Percentiles rank a stretch among this genome's conserved stretches.
These are phyloP conservation scores for Pangasius larnaudii DNA, from an alignment of 2,797 vertebrate genomes.

Conservation along the genomic window DNA sequence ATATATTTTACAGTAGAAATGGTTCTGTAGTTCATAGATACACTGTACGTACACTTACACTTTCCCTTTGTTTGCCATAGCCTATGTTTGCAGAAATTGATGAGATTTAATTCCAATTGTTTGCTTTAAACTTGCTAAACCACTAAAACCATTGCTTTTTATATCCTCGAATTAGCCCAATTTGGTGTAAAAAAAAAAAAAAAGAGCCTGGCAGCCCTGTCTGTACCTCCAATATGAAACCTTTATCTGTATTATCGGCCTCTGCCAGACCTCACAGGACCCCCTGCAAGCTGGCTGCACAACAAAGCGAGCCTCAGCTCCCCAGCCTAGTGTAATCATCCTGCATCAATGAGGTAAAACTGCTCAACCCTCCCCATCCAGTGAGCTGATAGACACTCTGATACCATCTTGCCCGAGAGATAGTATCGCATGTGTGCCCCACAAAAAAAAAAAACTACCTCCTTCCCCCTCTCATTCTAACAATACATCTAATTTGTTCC, in stretches of 20 bases:
- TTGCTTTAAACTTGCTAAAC: neutral
- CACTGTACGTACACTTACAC: neutral
- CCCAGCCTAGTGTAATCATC: constrained; percentile 31
- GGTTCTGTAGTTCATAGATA: neutral
- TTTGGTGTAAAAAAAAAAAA: neutral
- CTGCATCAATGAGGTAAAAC: constrained; percentile 41
- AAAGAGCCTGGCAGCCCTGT: neutral
- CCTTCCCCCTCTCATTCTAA: constrained; percentile 52
- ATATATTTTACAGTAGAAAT: neutral
- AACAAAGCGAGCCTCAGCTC: constrained; percentile 29
- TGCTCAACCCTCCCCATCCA: constrained; percentile 20
- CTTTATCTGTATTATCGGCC: constrained; percentile 3
- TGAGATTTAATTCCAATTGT: neutral
- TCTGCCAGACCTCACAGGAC: constrained; percentile 15
- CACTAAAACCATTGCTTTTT: neutral
- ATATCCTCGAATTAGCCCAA: neutral
- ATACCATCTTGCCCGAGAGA: constrained; percentile 19
- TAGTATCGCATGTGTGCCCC: constrained; percentile 16
- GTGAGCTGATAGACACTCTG: constrained; percentile 18
- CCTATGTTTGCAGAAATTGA: neutral
- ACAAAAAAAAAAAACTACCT: constrained; percentile 47
- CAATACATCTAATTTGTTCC: constrained; percentile 70
- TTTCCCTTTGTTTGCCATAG: neutral
- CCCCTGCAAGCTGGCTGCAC: constrained; percentile 20
- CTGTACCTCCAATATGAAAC: neutral